Conservation (phyloP, 2,888 invertebrate species). For the Drosophila mettleri region DNA sequence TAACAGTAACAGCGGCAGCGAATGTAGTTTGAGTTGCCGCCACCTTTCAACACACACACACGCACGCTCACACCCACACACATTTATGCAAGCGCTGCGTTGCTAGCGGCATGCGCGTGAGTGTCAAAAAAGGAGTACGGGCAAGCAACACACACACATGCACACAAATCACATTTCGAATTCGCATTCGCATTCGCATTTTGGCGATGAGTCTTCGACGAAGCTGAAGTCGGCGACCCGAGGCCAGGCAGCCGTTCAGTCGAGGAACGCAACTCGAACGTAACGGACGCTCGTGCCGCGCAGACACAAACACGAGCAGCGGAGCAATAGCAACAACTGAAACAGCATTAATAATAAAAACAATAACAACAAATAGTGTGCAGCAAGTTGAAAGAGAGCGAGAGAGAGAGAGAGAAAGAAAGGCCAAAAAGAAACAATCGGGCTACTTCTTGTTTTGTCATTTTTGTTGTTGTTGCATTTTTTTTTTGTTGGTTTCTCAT, state of each 20-base stretch:
- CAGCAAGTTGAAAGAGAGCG: conserved; percentile 1
- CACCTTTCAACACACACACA: conserved; percentile 7
- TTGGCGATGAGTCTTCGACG: conserved; percentile 34
- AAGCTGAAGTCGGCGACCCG: conserved; percentile 43
- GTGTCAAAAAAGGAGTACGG: conserved; percentile 36
- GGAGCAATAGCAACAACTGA: conserved; percentile 42
- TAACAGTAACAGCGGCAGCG: conserved; percentile 7
- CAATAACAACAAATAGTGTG: conserved; percentile 22
- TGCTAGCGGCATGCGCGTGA: conserved; percentile 51
- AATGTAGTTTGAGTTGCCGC: conserved; percentile 3
- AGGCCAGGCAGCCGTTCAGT: conserved; percentile 66
- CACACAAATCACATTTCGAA: conserved; percentile 31
- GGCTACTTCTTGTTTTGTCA: conserved; percentile 2
- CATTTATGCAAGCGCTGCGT: not conserved
- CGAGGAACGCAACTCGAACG: conserved; percentile 82
- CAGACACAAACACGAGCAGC: conserved; percentile 20
- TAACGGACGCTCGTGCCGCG: conserved; percentile 64
- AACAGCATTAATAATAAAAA: conserved; percentile 31
- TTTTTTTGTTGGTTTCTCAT: conserved; percentile 12
- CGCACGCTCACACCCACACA: conserved; percentile 1
- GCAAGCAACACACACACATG: conserved; percentile 11
- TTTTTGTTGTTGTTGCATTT: conserved; percentile 6
- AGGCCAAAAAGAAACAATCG: conserved; percentile 6
- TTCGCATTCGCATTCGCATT: conserved; percentile 14
- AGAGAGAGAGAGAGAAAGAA: not conserved